Base-by-base conservation (phyloP, 1,140 invertebrate species). In the Cotesia typhae region DNA sequence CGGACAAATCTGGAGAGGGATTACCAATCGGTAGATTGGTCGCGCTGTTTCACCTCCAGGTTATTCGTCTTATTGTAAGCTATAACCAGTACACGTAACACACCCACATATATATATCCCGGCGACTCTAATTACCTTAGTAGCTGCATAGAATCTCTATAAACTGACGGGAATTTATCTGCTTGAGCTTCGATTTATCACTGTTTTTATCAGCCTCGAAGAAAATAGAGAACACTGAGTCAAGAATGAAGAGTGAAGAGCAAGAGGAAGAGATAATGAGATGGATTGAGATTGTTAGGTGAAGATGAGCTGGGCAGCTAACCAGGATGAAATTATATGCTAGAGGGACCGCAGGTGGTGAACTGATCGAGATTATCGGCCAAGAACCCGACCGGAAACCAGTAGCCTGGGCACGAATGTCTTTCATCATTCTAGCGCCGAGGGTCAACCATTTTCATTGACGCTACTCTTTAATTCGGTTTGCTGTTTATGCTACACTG, bases 331-430 rank as follows among this genome's bases (percentile, higher is more conserved):
- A 67, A 67, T 38, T 35, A 14, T 17, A 14, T 41, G 37, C 53
- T 59, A 70, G 61, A 52, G 63, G 47, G 67, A 66, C 74, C 78
- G 75, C 81, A 82, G 83, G 81, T 82, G 82, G 70, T 72, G 73
- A 74, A 63, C 70, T 79, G 73, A 83, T 84, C 77, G 80, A 81
- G 79, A 83, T 84, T 83, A 84, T 81, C 80, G 80, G 72, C 71
- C 75, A 79, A 78, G 78, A 79, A 81, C 74, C 76, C 78, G 77
- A 80, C 77, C 78, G 78, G 77, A 82, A 82, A 79, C 79, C 78
- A 69, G 79, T 77, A 82, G 78, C 77, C 71, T 74, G 72, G 37
- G 79, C 79, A 82, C 80, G 81, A 77, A 81, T 76, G 77, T 78
- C 72, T 77, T 83, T 78, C 79, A 83, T 83, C 81, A 83, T 80